A percentile compares a stretch with the other conserved stretches of the same genome.
Evolutionary conservation across 2,113 vertebrate genomes (phyloP).

Genomic region (Brachionichthys hirsutus): DNA sequence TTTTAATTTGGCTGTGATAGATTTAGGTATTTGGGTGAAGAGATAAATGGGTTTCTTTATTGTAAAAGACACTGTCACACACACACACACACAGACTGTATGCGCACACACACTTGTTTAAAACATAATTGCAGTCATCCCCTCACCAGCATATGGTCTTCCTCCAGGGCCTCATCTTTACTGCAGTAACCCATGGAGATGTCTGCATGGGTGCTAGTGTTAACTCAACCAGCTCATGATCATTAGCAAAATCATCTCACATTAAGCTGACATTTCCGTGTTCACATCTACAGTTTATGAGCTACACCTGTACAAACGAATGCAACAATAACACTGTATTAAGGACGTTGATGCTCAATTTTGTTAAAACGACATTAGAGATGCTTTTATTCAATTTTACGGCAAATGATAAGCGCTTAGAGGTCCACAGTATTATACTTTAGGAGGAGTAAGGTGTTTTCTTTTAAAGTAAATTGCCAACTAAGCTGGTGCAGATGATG

Average conservation of each 20-base stretch:
- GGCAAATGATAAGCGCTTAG: neutral
- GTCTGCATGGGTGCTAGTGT: slow-evolving; percentile 4
- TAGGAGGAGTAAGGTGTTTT: neutral
- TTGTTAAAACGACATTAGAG: neutral
- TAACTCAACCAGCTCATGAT: slow-evolving; percentile 7
- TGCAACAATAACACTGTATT: neutral
- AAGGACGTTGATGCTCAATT: neutral
- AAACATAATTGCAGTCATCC: slow-evolving; percentile 2
- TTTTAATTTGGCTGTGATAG: neutral
- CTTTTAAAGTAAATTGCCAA: neutral
- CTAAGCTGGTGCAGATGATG: neutral
- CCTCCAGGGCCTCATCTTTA: slow-evolving; percentile 36
- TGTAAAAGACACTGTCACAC: neutral
- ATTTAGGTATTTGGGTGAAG: slow-evolving; percentile 2
- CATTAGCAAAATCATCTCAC: slow-evolving; percentile 1
- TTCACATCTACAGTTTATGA: slow-evolving; percentile 8
- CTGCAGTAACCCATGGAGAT: slow-evolving; percentile 34
- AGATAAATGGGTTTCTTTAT: neutral
- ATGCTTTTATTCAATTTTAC: too few relatives aligned
- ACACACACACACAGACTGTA: neutral
- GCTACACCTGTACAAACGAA: neutral
- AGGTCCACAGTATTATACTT: neutral
- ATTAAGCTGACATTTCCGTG: neutral
- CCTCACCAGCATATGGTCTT: neutral
- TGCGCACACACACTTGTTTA: neutral